A percentile compares a stretch with the other conserved stretches of the same genome.
phyloP scores from a whole-genome alignment of 2,888 invertebrate genomes.

The Megastigmus dorsalis region DNA sequence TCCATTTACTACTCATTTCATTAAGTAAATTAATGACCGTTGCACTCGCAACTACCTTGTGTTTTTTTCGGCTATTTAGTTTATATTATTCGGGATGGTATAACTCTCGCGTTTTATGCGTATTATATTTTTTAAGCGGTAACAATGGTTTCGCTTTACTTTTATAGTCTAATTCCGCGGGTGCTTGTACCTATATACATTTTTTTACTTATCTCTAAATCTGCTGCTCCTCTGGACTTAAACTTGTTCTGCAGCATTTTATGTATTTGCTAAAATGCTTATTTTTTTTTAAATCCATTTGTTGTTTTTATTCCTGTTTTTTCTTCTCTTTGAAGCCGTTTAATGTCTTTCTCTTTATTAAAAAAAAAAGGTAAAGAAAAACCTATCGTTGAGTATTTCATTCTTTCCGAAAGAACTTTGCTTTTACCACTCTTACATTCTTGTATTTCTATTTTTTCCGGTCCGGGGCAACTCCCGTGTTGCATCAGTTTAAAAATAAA shows the following conservation, averaged over 20 bases:
- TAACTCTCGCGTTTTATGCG: no score
- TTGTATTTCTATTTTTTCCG: neutral
- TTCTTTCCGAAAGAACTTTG: conserved; percentile 34
- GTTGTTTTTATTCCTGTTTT: neutral
- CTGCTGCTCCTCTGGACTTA: neutral
- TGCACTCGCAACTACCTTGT: no score
- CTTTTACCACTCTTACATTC: conserved; percentile 29
- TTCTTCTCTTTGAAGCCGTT: neutral
- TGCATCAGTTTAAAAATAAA: conserved; percentile 47
- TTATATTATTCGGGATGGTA: no score
- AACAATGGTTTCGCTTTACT: no score
- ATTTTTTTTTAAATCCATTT: conserved; percentile 7
- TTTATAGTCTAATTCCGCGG: no score
- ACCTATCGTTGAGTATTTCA: conserved; percentile 10
- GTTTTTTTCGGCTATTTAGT: no score
- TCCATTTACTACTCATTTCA: no score
- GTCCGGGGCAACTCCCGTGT: neutral
- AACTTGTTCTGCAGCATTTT: neutral
- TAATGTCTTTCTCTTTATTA: neutral
- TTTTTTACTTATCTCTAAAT: neutral
- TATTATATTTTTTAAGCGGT: no score
- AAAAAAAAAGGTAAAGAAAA: no score
- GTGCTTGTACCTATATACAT: no score
- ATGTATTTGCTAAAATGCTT: neutral
- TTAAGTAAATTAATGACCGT: no score